These are phyloP conservation scores for Daktulosphaira vitifoliae DNA, from an alignment of 1,140 invertebrate species.

Conservation along the genomic window DNA sequence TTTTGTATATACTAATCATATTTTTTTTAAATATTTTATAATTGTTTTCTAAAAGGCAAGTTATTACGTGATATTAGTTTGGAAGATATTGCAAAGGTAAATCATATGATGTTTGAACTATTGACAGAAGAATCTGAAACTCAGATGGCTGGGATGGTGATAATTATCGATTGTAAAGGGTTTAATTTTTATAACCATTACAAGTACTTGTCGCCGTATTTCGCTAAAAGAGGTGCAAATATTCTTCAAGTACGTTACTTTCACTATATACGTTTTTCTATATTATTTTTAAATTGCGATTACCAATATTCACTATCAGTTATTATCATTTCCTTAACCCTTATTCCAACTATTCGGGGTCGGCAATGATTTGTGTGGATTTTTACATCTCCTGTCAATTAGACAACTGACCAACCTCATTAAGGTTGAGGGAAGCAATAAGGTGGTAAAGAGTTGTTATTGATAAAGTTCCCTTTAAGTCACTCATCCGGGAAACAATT, in stretches of 20 bases:
- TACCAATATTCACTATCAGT: background rate
- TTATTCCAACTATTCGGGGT: background rate
- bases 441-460: no score
- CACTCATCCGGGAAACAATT: no score
- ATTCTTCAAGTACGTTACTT: constrained; percentile 37
- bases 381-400: no score
- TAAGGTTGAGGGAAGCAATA: no score
- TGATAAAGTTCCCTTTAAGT: no score
- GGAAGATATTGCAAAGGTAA: constrained; percentile 28
- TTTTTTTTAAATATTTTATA: no score
- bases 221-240: constrained; percentile 37
- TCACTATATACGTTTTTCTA: background rate
- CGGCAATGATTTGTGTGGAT: background rate
- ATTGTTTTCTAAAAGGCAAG: background rate
- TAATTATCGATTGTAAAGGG: constrained; percentile 46
- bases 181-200: constrained; percentile 45
- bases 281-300: background rate
- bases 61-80: background rate
- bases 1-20: no score
- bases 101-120: constrained; percentile 22
- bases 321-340: background rate
- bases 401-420: no score
- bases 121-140: constrained; percentile 43
- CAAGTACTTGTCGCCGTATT: constrained; percentile 44
- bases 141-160: constrained; percentile 45